These are phyloP conservation scores for Phoenicopterus ruber DNA, from an alignment of 2,113 vertebrate genomes.

Conservation along the genomic window DNA sequence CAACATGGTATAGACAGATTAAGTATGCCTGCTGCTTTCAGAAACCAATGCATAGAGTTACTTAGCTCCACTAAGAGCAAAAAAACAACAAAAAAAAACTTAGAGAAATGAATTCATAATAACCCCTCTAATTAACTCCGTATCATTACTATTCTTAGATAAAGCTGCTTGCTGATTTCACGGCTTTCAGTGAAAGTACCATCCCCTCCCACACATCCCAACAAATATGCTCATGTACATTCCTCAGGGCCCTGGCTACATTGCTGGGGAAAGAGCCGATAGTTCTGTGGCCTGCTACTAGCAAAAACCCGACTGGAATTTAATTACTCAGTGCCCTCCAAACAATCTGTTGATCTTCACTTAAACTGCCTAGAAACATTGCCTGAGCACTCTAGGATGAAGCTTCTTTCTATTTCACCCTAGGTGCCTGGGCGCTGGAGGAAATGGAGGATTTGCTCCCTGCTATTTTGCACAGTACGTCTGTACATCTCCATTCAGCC, in stretches of 20 bases:
- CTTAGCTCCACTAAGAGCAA: not conserved
- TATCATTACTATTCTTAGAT: constrained; percentile 32
- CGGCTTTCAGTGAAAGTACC: not conserved
- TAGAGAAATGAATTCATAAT: not conserved
- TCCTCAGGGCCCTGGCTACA: not conserved
- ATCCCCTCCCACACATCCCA: not conserved
- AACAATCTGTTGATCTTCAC: not conserved
- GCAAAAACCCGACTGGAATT: not conserved
- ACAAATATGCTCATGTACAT: not conserved
- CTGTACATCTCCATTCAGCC: not conserved
- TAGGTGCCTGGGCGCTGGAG: not conserved
- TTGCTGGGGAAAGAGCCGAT: not conserved
- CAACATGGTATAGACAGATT: not conserved
- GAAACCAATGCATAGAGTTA: not conserved
- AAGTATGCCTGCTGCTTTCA: not conserved
- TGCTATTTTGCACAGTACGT: not conserved
- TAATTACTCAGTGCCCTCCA: not conserved
- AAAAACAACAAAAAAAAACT: not conserved
- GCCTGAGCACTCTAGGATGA: not conserved
- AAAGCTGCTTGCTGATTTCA: constrained; percentile 36
- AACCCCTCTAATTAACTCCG: constrained; percentile 22
- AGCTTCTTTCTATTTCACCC: not conserved
- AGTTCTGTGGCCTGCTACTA: not conserved
- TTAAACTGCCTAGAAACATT: not conserved
- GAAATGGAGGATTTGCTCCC: not conserved